Evolutionary conservation across 2,797 vertebrate genomes (phyloP), one percentile per base, ranked within the genome.

Genomic region (Craterocephalus amniculus): DNA sequence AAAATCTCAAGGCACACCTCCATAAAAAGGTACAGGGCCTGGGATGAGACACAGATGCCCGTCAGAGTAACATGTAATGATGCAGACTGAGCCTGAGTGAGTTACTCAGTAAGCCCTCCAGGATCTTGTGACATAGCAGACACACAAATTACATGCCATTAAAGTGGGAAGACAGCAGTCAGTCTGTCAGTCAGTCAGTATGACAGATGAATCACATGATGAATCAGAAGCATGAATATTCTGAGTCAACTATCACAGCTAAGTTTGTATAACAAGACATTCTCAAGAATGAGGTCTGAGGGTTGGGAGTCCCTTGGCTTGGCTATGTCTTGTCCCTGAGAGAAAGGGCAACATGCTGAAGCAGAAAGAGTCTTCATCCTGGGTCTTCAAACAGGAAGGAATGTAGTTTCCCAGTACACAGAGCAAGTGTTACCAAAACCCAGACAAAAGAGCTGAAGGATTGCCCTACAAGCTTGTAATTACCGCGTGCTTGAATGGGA

Each of bases 391-490:
- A 89, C 75, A 75, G 54, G 67, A 67, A 66, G 76, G 59, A 81
- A 84, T 81, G 65, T 87, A 79, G 82, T 88, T 87, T 83, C 85
- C 69, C 79, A 80, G 73, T 77, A 78, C 79, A 87, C 74, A 80
- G 80, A 70, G 83, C 80, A 87, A 90, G 83, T 90, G 89, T 93
- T 90, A 86, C 84, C 81, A 84, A 84, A 86, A 78, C 63, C 1
- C 34, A 58, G 77, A 91, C 89, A 92, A 91, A 90, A 69, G 79
- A 87, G 59, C 63, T 52, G 51, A 87, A 83, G 83, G 83, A 88
- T 83, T 86, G 89, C 78, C 68, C 88, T 80, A 91, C 89, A 91
- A 91, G 88, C 89, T 92, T 89, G 89, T 93, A 93, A 93, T 93
- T 92, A 91, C 91, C 64, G 81, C 57, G 71, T 79, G 78, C 80